Percentiles rank a stretch among this genome's conserved stretches.
These are phyloP conservation scores for Drosophila lini DNA, from an alignment of 1,140 invertebrate species.

Conservation along the genomic window DNA sequence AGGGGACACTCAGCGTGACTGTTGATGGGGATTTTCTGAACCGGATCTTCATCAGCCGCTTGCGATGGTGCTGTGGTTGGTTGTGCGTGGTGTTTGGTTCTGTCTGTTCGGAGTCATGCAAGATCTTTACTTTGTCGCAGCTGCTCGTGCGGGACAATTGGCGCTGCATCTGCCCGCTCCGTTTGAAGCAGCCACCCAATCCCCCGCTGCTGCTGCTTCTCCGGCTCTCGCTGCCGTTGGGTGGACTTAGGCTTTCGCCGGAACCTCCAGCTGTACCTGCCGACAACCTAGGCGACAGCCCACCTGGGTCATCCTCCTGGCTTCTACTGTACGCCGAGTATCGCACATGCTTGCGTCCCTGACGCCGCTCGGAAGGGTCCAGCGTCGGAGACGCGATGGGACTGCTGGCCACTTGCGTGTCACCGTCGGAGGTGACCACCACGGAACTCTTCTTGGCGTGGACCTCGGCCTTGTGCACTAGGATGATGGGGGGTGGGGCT, in stretches of 20 bases:
- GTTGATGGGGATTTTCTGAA: slow-evolving; percentile 39
- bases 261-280: neutral
- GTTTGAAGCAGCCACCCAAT: slow-evolving; percentile 36
- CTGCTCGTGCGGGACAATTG: slow-evolving; percentile 66
- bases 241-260: slow-evolving; percentile 3
- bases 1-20: slow-evolving; percentile 28
- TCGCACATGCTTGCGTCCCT: slow-evolving; percentile 56
- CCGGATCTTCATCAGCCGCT: slow-evolving; percentile 44
- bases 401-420: slow-evolving; percentile 34
- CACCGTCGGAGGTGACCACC: slow-evolving; percentile 50
- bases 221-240: slow-evolving; percentile 11
- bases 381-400: neutral
- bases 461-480: slow-evolving; percentile 72
- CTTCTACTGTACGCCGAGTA: slow-evolving; percentile 53
- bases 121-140: slow-evolving; percentile 81
- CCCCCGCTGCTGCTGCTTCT: slow-evolving; percentile 20
- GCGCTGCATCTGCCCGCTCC: slow-evolving; percentile 53
- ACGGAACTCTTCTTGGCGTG: slow-evolving; percentile 65
- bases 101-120: slow-evolving; percentile 63
- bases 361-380: slow-evolving; percentile 4
- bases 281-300: slow-evolving; percentile 9
- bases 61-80: slow-evolving; percentile 39
- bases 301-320: slow-evolving; percentile 39
- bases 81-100: slow-evolving; percentile 41
- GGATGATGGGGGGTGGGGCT: slow-evolving; percentile 62